Conservation (phyloP, 2,797 vertebrate genomes). For the Spheniscus humboldti region DNA sequence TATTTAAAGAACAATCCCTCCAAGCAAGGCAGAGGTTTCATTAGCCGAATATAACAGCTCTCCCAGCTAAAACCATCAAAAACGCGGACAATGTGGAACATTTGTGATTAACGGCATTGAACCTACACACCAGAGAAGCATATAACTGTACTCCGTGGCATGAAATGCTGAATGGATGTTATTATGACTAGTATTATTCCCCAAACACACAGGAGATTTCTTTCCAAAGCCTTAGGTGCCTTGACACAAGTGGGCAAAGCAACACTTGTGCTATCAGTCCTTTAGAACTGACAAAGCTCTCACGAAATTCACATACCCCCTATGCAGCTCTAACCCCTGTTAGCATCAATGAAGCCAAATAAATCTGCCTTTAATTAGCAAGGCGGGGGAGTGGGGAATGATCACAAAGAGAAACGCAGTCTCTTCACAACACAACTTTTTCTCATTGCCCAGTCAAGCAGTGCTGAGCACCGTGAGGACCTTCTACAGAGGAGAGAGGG, state of each 20-base stretch:
- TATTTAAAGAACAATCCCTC: neutral
- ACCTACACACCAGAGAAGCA: neutral
- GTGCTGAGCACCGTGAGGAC: neutral
- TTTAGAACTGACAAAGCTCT: neutral
- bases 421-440: neutral
- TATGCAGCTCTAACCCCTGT: neutral
- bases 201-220: neutral
- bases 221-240: neutral
- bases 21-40: neutral
- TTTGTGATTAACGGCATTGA: neutral
- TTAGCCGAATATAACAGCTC: neutral
- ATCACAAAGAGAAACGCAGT: neutral
- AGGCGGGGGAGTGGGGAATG: neutral
- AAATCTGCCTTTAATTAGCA: neutral
- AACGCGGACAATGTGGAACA: neutral
- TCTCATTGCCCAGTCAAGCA: neutral
- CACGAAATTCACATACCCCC: neutral
- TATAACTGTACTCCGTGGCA: neutral
- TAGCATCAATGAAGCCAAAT: neutral
- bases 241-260: neutral
- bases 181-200: neutral
- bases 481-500: accelerated
- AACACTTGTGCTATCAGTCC: neutral
- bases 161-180: neutral
- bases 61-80: neutral